Percentiles rank a stretch among this genome's conserved stretches.
Evolutionary conservation across 2,113 vertebrate genomes (phyloP).

Genomic region (Argyrosomus japonicus): DNA sequence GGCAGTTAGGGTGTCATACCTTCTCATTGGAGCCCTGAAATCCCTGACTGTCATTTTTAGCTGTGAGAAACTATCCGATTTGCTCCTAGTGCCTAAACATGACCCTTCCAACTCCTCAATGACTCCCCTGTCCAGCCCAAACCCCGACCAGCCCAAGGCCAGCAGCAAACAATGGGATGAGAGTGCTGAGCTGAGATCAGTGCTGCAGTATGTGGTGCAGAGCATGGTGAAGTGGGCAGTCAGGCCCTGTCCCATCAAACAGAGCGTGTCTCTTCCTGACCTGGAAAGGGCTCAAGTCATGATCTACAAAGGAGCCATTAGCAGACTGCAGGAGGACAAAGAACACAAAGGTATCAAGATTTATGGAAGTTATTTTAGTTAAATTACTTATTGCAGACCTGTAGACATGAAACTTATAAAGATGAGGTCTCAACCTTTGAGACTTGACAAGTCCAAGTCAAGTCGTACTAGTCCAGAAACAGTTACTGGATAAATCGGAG

Average conservation of each 20-base stretch:
- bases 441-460: not conserved
- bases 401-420: not conserved
- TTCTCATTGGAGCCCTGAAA: conserved; percentile 85
- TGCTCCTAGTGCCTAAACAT: conserved; percentile 77
- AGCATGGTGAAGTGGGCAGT: conserved; percentile 89
- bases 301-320: conserved; percentile 85
- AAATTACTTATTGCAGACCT: not conserved
- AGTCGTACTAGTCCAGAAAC: not conserved
- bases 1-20: conserved; percentile 84
- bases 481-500: not conserved
- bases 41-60: conserved; percentile 84
- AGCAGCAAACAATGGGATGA: conserved; percentile 72
- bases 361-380: not conserved
- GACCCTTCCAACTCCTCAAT: conserved; percentile 37
- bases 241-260: conserved; percentile 85
- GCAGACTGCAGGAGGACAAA: conserved; percentile 78
- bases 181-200: conserved; percentile 79
- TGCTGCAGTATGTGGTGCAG: conserved; percentile 86
- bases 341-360: conserved; percentile 80
- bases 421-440: not conserved
- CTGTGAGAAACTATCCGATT: conserved; percentile 82
- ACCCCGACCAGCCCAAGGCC: conserved; percentile 52
- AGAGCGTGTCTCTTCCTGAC: conserved; percentile 81
- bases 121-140: conserved; percentile 57
- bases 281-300: conserved; percentile 87